These are phyloP conservation scores for Dendrocincla tyrannina DNA, from an alignment of 2,797 vertebrate species.

Conservation along the genomic window DNA sequence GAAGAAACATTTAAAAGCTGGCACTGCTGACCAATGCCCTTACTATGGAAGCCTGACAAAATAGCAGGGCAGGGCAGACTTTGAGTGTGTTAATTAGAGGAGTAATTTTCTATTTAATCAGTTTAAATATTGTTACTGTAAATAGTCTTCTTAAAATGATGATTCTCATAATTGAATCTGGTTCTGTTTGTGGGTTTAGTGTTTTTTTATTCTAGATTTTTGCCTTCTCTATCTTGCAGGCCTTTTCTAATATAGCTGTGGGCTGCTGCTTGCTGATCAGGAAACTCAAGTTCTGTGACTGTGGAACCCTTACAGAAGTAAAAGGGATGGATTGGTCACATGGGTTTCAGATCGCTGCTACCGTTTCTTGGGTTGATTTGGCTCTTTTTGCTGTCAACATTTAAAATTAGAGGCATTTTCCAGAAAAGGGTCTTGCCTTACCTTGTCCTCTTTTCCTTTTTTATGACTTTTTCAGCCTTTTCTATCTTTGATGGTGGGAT, in stretches of 20 bases:
- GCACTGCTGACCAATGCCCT: not conserved
- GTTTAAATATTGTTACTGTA: not conserved
- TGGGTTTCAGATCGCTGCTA: not conserved
- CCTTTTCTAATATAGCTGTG: not conserved
- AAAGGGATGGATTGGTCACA: not conserved
- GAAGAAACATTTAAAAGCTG: not conserved
- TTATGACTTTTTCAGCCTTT: conserved; percentile 82
- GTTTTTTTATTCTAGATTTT: not conserved
- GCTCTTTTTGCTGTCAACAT: not conserved
- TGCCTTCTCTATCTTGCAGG: not conserved
- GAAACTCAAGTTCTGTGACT: not conserved
- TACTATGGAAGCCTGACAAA: not conserved
- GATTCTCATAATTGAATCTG: not conserved
- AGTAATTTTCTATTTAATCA: not conserved
- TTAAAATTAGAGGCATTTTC: not conserved
- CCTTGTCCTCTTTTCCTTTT: conserved; percentile 84
- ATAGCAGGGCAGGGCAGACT: not conserved
- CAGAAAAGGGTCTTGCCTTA: conserved; percentile 21
- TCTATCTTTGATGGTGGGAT: conserved; percentile 78
- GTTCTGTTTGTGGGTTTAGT: not conserved
- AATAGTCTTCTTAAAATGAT: not conserved
- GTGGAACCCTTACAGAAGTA: not conserved
- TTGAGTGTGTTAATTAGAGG: not conserved
- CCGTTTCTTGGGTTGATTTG: not conserved
- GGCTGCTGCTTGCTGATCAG: fast-evolving